Evolutionary conservation across 2,797 vertebrate species (phyloP).

Genomic region (Mormyrops boulengeri): DNA sequence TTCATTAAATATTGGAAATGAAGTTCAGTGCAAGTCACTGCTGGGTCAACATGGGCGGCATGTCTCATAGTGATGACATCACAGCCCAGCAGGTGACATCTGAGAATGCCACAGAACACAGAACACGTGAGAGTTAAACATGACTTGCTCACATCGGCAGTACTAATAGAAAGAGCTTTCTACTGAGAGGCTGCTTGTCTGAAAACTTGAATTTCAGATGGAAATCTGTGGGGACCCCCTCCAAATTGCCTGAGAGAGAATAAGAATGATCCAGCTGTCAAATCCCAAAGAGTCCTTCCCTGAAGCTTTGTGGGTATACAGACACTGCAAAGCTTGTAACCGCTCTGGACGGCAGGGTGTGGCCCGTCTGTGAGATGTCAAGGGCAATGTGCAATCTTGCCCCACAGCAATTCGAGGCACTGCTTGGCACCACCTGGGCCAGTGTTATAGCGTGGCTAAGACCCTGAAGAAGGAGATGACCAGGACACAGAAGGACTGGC

Average conservation of each 20-base stretch:
- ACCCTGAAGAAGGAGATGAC: slow-evolving; percentile 86
- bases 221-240: not conserved
- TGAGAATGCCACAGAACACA: not conserved
- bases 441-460: slow-evolving; percentile 83
- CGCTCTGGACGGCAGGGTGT: not conserved
- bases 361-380: not conserved
- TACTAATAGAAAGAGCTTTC: not conserved
- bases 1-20: not conserved
- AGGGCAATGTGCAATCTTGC: not conserved
- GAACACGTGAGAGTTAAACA: not conserved
- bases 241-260: not conserved
- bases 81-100: not conserved
- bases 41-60: not conserved
- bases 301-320: not conserved
- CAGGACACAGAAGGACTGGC: slow-evolving; percentile 85
- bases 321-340: not conserved
- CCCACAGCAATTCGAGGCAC: not conserved
- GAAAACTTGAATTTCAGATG: not conserved
- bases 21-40: not conserved
- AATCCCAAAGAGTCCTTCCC: not conserved
- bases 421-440: not conserved
- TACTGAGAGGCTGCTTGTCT: not conserved
- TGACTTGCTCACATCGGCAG: not conserved
- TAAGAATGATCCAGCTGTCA: not conserved
- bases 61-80: slow-evolving; percentile 7